Conservation (phyloP, 2,113 vertebrate species). For the Sturnira hondurensis region DNA sequence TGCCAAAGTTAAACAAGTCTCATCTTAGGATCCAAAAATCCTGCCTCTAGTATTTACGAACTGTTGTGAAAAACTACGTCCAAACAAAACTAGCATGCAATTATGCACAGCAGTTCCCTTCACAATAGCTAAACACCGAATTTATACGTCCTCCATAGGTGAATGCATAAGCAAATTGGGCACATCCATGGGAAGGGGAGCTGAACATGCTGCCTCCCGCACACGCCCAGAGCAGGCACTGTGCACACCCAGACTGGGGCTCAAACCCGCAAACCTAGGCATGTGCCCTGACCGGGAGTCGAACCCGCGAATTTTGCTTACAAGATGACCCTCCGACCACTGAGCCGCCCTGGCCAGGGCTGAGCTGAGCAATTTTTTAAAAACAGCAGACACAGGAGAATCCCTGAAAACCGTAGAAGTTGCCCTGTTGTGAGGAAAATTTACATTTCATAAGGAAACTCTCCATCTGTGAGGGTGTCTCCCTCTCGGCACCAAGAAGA, state of each 20-base stretch:
- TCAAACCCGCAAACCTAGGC: too few relatives aligned
- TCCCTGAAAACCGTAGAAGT: background rate
- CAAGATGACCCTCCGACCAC: too few relatives aligned
- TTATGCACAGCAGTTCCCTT: background rate
- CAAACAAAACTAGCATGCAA: background rate
- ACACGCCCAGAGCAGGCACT: too few relatives aligned
- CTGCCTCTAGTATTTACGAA: too few relatives aligned
- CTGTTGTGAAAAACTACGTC: background rate
- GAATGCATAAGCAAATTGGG: background rate
- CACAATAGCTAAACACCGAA: background rate
- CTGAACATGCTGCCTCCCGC: background rate
- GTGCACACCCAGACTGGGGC: too few relatives aligned
- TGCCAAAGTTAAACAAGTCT: too few relatives aligned
- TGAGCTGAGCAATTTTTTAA: background rate
- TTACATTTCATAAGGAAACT: background rate
- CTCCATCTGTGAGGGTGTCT: background rate
- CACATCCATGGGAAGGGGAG: background rate
- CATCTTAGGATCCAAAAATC: too few relatives aligned
- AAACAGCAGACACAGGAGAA: background rate
- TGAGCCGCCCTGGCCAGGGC: too few relatives aligned
- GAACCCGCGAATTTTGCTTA: too few relatives aligned
- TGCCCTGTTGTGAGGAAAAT: background rate
- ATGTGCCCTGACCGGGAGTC: too few relatives aligned
- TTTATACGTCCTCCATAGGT: background rate
- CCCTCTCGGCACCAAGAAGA: background rate